Conservation (phyloP, 2,888 invertebrate genomes). For the Leucania comma region DNA sequence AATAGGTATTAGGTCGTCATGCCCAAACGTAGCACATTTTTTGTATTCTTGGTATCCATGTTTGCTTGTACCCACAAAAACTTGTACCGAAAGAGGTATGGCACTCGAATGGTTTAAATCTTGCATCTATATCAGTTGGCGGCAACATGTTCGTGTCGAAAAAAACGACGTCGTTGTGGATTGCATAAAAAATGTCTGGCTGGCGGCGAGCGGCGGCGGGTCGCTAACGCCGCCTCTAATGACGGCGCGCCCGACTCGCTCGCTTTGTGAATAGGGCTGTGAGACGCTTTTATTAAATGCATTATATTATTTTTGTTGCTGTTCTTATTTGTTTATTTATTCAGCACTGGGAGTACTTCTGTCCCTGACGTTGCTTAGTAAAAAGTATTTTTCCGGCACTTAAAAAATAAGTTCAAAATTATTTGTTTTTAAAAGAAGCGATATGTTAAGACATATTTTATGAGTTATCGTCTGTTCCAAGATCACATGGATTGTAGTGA, state of each 20-base stretch:
- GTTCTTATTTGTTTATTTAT: slow-evolving; percentile 29
- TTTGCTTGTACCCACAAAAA: slow-evolving; percentile 52
- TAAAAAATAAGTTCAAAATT: background rate
- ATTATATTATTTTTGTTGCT: slow-evolving; percentile 36
- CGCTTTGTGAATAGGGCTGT: slow-evolving; percentile 78
- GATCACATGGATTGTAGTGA: background rate
- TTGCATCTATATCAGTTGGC: slow-evolving; percentile 64
- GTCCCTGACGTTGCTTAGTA: background rate
- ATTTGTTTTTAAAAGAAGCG: background rate
- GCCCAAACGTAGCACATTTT: slow-evolving; percentile 42
- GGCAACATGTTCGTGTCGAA: slow-evolving; percentile 73
- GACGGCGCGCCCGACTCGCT: slow-evolving; percentile 80
- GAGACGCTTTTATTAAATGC: slow-evolving; percentile 46
- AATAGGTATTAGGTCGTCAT: slow-evolving; percentile 43
- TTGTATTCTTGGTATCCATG: slow-evolving; percentile 43
- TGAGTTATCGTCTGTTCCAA: background rate
- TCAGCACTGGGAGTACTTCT: background rate
- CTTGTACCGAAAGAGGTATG: slow-evolving; percentile 46
- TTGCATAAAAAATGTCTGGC: slow-evolving; percentile 90
- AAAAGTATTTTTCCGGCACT: background rate
- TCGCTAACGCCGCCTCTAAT: slow-evolving; percentile 89
- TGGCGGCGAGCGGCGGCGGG: slow-evolving; percentile 83
- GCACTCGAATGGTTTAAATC: slow-evolving; percentile 52
- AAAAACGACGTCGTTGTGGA: slow-evolving; percentile 79
- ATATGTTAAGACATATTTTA: slow-evolving; percentile 5